A percentile compares a stretch with the other conserved stretches of the same genome.
phyloP scores from a whole-genome alignment of 2,888 invertebrate species.

The Neelides folsomi region DNA sequence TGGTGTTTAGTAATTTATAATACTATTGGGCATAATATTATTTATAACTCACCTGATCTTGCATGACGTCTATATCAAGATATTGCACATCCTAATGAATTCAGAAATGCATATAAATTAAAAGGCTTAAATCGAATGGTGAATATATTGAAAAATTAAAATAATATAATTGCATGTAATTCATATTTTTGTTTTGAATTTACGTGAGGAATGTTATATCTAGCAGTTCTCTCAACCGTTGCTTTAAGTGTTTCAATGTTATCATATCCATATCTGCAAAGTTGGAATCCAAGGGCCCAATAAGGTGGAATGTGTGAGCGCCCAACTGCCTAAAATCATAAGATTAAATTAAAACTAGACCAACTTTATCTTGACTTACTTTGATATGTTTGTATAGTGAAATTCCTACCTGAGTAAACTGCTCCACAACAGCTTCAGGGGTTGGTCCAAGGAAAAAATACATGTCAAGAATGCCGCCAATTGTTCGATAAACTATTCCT shows the following conservation, averaged over 20 bases:
- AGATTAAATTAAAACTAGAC: background rate
- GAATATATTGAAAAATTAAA: background rate
- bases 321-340: conserved; percentile 43
- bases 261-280: conserved; percentile 57
- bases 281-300: conserved; percentile 77
- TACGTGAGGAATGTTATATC: conserved; percentile 62
- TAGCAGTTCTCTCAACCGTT: conserved; percentile 53
- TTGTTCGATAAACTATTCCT: conserved; percentile 63
- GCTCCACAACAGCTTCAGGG: conserved; percentile 52
- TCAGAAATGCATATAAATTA: background rate
- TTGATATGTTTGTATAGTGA: too few relatives aligned
- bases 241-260: conserved; percentile 50
- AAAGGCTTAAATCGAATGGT: background rate
- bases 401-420: conserved; percentile 51
- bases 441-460: conserved; percentile 63
- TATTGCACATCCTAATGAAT: conserved; percentile 27
- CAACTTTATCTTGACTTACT: too few relatives aligned
- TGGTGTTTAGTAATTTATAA: too few relatives aligned
- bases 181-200: too few relatives aligned
- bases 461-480: conserved; percentile 69
- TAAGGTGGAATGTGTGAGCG: conserved; percentile 68
- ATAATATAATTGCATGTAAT: too few relatives aligned
- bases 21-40: background rate
- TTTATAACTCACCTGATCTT: background rate
- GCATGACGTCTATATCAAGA: conserved; percentile 27